Percentiles rank a stretch among this genome's conserved stretches.
phyloP scores from a whole-genome alignment of 2,888 invertebrate species.

The Cyclophora albipunctata region DNA sequence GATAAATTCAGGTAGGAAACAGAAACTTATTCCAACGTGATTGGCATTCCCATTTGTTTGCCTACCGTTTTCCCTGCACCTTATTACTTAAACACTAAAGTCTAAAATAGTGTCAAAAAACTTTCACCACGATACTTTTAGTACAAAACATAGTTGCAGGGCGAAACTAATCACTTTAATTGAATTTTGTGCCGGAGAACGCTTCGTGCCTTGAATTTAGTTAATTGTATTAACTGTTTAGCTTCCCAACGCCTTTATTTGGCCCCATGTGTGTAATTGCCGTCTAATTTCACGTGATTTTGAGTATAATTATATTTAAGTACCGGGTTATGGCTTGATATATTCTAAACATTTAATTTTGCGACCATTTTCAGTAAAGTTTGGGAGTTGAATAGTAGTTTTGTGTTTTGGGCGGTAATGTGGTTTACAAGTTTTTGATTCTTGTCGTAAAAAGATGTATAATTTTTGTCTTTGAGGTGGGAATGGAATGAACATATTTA shows the following conservation, averaged over 20 bases:
- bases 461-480: too few species aligned
- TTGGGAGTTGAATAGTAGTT: neutral
- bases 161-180: constrained; percentile 64
- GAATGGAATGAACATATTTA: too few species aligned
- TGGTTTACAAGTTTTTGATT: too few species aligned
- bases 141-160: constrained; percentile 49
- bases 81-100: constrained; percentile 21
- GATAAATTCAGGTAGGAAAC: constrained; percentile 36
- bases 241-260: constrained; percentile 49
- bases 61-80: constrained; percentile 7
- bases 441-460: too few species aligned
- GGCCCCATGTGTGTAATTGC: constrained; percentile 39
- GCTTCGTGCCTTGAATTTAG: constrained; percentile 55
- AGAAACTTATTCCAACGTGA: constrained; percentile 40
- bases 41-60: constrained; percentile 33
- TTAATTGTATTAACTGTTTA: constrained; percentile 54
- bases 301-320: constrained; percentile 13
- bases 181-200: constrained; percentile 58
- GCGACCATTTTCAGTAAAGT: neutral
- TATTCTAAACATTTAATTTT: neutral
- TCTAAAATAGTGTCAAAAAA: constrained; percentile 21
- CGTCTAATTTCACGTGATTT: constrained; percentile 25
- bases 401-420: too few species aligned
- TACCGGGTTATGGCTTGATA: too few species aligned
- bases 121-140: constrained; percentile 32